phyloP scores from a whole-genome alignment of 2,888 invertebrate genomes.

The Cryptocheilus praepositus region DNA sequence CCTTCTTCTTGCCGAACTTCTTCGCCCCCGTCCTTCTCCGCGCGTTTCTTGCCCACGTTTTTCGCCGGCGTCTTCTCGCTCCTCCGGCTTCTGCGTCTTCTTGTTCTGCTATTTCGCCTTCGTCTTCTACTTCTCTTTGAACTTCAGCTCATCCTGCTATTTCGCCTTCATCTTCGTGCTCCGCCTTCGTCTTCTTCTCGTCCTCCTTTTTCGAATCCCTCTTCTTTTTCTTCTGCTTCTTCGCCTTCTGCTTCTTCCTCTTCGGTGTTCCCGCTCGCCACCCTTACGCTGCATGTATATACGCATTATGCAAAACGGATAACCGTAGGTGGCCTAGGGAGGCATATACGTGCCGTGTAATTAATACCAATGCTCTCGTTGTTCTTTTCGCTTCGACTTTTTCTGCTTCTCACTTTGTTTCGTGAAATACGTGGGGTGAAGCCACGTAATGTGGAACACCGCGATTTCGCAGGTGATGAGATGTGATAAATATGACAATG shows the following conservation, averaged over 20 bases:
- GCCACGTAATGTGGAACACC: too few relatives aligned
- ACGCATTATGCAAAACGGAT: conserved; percentile 69
- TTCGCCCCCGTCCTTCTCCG: too few relatives aligned
- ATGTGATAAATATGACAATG: too few relatives aligned
- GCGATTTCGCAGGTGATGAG: too few relatives aligned
- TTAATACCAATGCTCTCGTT: conserved; percentile 62
- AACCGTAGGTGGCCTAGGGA: conserved; percentile 67
- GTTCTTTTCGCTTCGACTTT: conserved; percentile 31
- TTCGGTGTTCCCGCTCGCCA: conserved; percentile 41
- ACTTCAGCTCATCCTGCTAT: not conserved
- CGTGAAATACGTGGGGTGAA: too few relatives aligned
- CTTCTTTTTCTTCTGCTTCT: conserved; percentile 6
- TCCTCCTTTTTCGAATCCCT: conserved; percentile 3
- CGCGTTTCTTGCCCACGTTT: too few relatives aligned
- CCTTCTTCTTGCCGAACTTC: too few relatives aligned
- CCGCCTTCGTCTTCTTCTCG: conserved; percentile 20
- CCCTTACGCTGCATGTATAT: conserved; percentile 55
- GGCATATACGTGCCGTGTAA: conserved; percentile 60
- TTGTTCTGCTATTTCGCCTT: not conserved
- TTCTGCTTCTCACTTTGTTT: too few relatives aligned
- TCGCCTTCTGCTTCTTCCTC: conserved; percentile 32
- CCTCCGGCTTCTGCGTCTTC: conserved; percentile 2
- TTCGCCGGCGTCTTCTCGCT: too few relatives aligned
- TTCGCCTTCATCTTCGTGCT: conserved; percentile 13
- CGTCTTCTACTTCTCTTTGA: not conserved